Conservation (phyloP, 2,888 invertebrate species). For the Kuschelorhynchus macadamiae region DNA sequence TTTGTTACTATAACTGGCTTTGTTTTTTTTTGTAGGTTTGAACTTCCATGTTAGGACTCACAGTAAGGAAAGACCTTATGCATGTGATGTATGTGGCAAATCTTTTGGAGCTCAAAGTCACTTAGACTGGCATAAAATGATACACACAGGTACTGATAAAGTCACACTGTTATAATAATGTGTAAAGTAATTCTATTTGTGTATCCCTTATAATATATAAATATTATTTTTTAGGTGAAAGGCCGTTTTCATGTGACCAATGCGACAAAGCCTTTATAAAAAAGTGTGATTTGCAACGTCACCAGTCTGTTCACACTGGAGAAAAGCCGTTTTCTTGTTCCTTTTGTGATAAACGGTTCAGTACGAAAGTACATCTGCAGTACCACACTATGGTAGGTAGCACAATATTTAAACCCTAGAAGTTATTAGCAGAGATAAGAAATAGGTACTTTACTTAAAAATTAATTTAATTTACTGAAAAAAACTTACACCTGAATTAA, state of each 20-base stretch:
- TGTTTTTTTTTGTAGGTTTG: slow-evolving; percentile 44
- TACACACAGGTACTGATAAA: slow-evolving; percentile 61
- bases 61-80: slow-evolving; percentile 61
- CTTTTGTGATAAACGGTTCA: slow-evolving; percentile 60
- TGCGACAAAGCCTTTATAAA: slow-evolving; percentile 61
- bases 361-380: slow-evolving; percentile 59
- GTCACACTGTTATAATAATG: too few relatives aligned
- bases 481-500: too few relatives aligned
- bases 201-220: too few relatives aligned
- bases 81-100: slow-evolving; percentile 61
- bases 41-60: slow-evolving; percentile 61
- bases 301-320: slow-evolving; percentile 60
- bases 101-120: slow-evolving; percentile 61
- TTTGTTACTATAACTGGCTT: too few relatives aligned
- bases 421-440: too few relatives aligned
- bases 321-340: slow-evolving; percentile 58
- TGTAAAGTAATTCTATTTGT: too few relatives aligned
- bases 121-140: slow-evolving; percentile 60
- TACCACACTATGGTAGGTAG: slow-evolving; percentile 58
- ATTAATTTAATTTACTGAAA: too few relatives aligned
- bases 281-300: slow-evolving; percentile 61
- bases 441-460: too few relatives aligned
- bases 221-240: slow-evolving; percentile 56
- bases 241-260: slow-evolving; percentile 58
- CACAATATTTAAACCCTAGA: too few relatives aligned